phyloP scores from a whole-genome alignment of 2,797 vertebrate genomes.

The Syngnathus acus region DNA sequence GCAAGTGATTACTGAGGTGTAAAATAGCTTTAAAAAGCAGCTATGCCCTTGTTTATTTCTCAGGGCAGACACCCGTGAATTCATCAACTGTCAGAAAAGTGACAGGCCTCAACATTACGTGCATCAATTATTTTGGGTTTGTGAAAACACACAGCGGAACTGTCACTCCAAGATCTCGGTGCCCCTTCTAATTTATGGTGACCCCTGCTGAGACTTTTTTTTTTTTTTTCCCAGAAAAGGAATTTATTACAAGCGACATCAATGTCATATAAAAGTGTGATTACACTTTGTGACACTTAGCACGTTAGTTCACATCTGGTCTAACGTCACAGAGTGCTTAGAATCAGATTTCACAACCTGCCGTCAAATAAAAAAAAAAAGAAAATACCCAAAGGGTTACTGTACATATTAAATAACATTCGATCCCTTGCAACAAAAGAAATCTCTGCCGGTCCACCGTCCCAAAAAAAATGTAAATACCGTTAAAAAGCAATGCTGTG shows the following conservation, averaged over 20 bases:
- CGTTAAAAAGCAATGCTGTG: background rate
- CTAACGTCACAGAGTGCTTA: background rate
- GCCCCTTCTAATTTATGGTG: constrained; percentile 49
- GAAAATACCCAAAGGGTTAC: no score
- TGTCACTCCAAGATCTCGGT: constrained; percentile 50
- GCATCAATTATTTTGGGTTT: constrained; percentile 63
- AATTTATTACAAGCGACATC: constrained; percentile 36
- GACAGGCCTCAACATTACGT: constrained; percentile 48
- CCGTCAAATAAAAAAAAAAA: background rate
- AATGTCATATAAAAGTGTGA: constrained; percentile 18
- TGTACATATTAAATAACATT: background rate
- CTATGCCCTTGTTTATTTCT: constrained; percentile 33
- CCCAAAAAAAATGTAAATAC: background rate
- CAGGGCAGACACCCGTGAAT: constrained; percentile 33
- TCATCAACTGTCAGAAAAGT: constrained; percentile 51
- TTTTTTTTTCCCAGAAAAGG: constrained; percentile 23
- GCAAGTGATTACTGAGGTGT: constrained; percentile 50
- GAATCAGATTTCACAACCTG: background rate
- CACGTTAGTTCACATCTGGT: background rate
- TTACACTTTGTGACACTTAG: constrained; percentile 4
- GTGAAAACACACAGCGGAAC: constrained; percentile 44
- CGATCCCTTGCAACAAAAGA: background rate
- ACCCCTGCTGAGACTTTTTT: constrained; percentile 39
- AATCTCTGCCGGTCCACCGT: background rate
- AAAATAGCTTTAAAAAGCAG: constrained; percentile 53